phyloP scores from a whole-genome alignment of 2,797 vertebrate genomes.

The Clarias platycephalus region DNA sequence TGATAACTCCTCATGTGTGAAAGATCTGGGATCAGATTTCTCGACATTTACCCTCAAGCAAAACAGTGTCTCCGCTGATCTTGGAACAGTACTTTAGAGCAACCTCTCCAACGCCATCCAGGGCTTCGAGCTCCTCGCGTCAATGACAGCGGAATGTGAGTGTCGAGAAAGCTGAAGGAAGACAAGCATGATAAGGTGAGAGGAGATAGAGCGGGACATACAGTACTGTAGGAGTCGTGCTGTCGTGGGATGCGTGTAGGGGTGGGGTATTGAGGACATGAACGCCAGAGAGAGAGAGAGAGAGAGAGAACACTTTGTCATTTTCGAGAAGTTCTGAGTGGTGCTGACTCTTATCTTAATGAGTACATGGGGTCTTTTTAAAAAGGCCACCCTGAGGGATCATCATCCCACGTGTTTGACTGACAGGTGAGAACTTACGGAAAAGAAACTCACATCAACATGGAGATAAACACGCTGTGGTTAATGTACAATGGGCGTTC shows the following conservation, averaged over 20 bases:
- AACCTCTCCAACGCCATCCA: slow-evolving; percentile 23
- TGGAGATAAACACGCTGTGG: neutral
- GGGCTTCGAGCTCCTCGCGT: slow-evolving; percentile 1
- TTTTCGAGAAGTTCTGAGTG: slow-evolving; percentile 71
- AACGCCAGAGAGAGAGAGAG: slow-evolving; percentile 60
- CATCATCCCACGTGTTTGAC: slow-evolving; percentile 52
- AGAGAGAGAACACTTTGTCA: slow-evolving; percentile 77
- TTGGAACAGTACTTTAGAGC: slow-evolving; percentile 20
- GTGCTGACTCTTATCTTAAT: slow-evolving; percentile 75
- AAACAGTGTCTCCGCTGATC: slow-evolving; percentile 33
- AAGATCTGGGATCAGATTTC: slow-evolving; percentile 14
- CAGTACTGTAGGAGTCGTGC: slow-evolving; percentile 25
- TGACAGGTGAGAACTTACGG: slow-evolving; percentile 32
- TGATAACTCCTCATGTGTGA: slow-evolving; percentile 28
- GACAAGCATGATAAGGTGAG: slow-evolving; percentile 49
- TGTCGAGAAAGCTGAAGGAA: slow-evolving; percentile 33
- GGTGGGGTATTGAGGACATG: slow-evolving; percentile 68
- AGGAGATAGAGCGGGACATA: slow-evolving; percentile 47
- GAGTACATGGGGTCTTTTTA: slow-evolving; percentile 76
- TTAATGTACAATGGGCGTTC: neutral
- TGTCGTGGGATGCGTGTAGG: slow-evolving; percentile 42
- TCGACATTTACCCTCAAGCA: slow-evolving; percentile 13
- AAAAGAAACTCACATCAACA: neutral
- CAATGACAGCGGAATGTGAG: slow-evolving; percentile 50
- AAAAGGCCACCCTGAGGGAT: slow-evolving; percentile 65